Evolutionary conservation across 2,113 vertebrate species (phyloP).

Genomic region (Microtus oregoni): DNA sequence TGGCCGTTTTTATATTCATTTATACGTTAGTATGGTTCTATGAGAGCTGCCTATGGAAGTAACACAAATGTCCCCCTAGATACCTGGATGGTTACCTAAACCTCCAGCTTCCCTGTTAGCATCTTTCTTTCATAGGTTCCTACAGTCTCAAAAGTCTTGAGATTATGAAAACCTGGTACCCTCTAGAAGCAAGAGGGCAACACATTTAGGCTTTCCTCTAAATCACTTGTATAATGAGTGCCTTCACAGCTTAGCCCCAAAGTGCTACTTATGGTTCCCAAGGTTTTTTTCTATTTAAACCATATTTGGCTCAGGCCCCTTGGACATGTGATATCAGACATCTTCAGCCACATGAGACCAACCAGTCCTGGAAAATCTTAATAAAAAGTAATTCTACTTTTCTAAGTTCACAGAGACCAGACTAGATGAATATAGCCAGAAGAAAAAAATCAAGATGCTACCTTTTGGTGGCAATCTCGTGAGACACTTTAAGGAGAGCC

Average conservation of each 20-base stretch:
- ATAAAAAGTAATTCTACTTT: slow-evolving; percentile 32
- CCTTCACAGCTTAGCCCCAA: slow-evolving; percentile 80
- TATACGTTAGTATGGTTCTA: slow-evolving; percentile 46
- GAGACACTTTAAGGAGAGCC: slow-evolving; percentile 35
- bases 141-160: neutral
- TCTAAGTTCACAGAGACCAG: slow-evolving; percentile 17
- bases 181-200: slow-evolving; percentile 52
- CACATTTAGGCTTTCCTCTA: slow-evolving; percentile 62
- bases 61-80: slow-evolving; percentile 4
- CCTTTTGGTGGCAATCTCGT: neutral
- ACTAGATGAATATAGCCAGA: slow-evolving; percentile 37
- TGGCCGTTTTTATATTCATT: slow-evolving; percentile 31
- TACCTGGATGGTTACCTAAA: neutral
- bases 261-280: slow-evolving; percentile 75
- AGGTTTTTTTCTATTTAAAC: slow-evolving; percentile 68
- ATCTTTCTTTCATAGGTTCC: slow-evolving; percentile 17
- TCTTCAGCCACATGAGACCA: neutral
- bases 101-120: neutral
- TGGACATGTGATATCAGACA: slow-evolving; percentile 49
- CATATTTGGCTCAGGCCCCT: slow-evolving; percentile 55
- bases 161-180: slow-evolving; percentile 48
- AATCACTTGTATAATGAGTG: slow-evolving; percentile 73
- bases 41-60: neutral
- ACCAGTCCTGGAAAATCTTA: neutral
- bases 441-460: slow-evolving; percentile 29